A percentile compares a stretch with the other conserved stretches of the same genome.
Evolutionary conservation across 2,888 invertebrate genomes (phyloP).

Genomic region (Maniola hyperantus): DNA sequence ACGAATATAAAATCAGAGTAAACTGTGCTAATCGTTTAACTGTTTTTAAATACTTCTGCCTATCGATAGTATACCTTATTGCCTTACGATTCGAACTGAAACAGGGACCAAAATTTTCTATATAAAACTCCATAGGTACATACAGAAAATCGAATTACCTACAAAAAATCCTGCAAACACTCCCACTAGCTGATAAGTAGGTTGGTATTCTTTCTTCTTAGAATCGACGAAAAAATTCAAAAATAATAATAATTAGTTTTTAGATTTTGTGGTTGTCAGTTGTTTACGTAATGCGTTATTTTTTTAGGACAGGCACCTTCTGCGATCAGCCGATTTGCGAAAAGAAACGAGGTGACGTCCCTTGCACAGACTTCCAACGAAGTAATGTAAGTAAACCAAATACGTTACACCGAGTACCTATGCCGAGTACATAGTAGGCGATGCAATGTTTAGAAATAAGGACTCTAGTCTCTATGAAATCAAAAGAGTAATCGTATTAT

Average conservation of each 20-base stretch:
- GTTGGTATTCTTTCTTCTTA: no score
- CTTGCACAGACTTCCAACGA: conserved; percentile 48
- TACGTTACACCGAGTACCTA: not conserved
- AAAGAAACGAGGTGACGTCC: conserved; percentile 53
- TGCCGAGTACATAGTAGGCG: no score
- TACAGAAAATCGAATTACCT: no score
- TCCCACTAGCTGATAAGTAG: no score
- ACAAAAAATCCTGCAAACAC: no score
- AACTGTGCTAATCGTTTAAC: conserved; percentile 32
- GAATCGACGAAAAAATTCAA: not conserved
- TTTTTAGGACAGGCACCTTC: conserved; percentile 51
- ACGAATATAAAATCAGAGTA: conserved; percentile 34
- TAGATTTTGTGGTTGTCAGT: not conserved
- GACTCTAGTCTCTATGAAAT: no score
- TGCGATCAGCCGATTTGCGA: conserved; percentile 49
- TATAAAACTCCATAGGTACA: no score
- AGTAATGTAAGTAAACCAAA: conserved; percentile 49
- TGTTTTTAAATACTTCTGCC: conserved; percentile 2
- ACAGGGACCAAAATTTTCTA: not conserved
- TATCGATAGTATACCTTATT: conserved; percentile 8
- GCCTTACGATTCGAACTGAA: not conserved
- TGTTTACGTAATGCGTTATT: conserved; percentile 17
- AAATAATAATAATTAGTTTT: not conserved
- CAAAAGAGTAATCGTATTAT: no score
- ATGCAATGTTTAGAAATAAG: no score